Percentiles rank a stretch among this genome's conserved stretches.
phyloP scores from a whole-genome alignment of 2,888 invertebrate species.

The Chaetogeoica ovagalla region DNA sequence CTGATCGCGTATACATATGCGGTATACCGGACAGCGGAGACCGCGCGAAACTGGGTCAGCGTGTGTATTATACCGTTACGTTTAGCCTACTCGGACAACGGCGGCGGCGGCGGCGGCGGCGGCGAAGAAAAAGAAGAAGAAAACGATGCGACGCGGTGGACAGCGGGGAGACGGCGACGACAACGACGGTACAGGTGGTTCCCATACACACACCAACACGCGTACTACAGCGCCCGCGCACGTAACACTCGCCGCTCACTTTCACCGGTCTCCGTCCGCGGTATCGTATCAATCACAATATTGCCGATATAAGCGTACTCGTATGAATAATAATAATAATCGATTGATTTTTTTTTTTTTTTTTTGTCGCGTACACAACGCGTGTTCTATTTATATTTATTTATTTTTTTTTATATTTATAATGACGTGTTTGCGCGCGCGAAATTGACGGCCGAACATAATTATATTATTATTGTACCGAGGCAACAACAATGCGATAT shows the following conservation, averaged over 20 bases:
- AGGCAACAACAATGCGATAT: not conserved
- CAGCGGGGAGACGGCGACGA: not conserved
- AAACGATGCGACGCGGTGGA: not conserved
- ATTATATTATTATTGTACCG: too few species aligned
- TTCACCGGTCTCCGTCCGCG: too few species aligned
- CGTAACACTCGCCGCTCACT: constrained; percentile 25
- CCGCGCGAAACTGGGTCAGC: constrained; percentile 47
- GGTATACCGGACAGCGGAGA: constrained; percentile 15
- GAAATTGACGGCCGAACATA: too few species aligned
- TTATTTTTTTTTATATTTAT: too few species aligned
- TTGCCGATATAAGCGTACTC: not conserved
- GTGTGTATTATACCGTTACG: constrained; percentile 46
- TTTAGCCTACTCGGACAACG: constrained; percentile 48
- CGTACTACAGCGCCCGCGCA: constrained; percentile 30
- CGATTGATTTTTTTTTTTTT: too few species aligned
- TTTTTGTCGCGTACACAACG: too few species aligned
- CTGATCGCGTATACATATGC: not conserved
- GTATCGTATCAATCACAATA: not conserved
- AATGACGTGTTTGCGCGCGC: too few species aligned
- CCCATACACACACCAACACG: constrained; percentile 3
- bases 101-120: not conserved
- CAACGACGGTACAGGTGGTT: not conserved
- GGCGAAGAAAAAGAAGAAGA: not conserved
- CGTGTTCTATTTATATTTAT: too few species aligned
- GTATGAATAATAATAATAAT: not conserved